A percentile compares a stretch with the other conserved stretches of the same genome.
phyloP scores from a whole-genome alignment of 2,113 vertebrate species.

The Stigmatopora nigra region DNA sequence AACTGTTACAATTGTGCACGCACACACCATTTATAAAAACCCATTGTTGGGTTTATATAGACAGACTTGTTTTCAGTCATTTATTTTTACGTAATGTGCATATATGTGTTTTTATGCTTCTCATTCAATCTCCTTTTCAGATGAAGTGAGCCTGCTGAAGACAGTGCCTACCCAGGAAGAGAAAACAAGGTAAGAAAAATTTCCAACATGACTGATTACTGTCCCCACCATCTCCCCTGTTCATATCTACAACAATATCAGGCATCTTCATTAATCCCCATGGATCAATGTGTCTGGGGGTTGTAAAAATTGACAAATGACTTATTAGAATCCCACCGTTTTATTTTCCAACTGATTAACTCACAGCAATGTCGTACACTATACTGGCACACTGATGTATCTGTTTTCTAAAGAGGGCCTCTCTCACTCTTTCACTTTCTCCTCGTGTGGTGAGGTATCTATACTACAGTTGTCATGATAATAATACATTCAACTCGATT shows the following conservation, averaged over 20 bases:
- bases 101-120: conserved; percentile 47
- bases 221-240: conserved; percentile 67
- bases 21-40: conserved; percentile 20
- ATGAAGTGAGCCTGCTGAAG: conserved; percentile 67
- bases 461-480: conserved; percentile 9
- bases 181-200: conserved; percentile 73
- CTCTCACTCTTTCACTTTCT: conserved; percentile 26
- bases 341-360: conserved; percentile 76
- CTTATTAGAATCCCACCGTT: conserved; percentile 76
- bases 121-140: conserved; percentile 59
- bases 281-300: conserved; percentile 73
- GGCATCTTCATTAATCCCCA: conserved; percentile 72
- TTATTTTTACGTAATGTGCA: conserved; percentile 43
- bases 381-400: conserved; percentile 67
- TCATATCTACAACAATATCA: conserved; percentile 73
- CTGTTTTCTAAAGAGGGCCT: conserved; percentile 61
- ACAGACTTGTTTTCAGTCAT: conserved; percentile 18
- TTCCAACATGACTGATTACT: conserved; percentile 67
- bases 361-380: conserved; percentile 68
- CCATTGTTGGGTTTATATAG: conserved; percentile 40
- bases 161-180: conserved; percentile 67
- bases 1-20: conserved; percentile 24
- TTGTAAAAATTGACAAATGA: conserved; percentile 79
- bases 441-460: conserved; percentile 39
- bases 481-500: too few relatives aligned